Conservation (phyloP, 64 coral and sea anemone genomes). For the Dendrophyllia cribrosa region DNA sequence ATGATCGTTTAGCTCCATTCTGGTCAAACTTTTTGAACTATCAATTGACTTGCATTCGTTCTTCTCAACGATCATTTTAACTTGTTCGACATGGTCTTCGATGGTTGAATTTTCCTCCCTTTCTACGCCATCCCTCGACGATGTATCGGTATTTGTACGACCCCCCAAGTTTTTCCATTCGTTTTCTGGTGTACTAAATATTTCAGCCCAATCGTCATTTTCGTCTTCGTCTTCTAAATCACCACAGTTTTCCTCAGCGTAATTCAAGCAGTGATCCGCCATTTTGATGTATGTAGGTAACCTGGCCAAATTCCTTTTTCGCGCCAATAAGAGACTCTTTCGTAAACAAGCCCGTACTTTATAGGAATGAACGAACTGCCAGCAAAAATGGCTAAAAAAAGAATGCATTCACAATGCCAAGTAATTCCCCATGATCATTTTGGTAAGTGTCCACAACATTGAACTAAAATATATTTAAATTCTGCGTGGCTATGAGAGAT, state of each 20-base stretch:
- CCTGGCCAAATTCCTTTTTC: slow-evolving; percentile 21
- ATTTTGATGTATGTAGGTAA: slow-evolving; percentile 54
- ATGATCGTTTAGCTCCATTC: slow-evolving; percentile 95
- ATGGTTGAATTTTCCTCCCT: neutral
- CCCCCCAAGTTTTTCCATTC: neutral
- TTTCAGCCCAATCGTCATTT: slow-evolving; percentile 34
- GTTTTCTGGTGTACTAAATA: neutral
- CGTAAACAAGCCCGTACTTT: neutral
- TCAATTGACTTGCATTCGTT: neutral
- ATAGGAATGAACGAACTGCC: neutral
- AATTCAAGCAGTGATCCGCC: slow-evolving; percentile 26
- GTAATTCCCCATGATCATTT: slow-evolving; percentile 28
- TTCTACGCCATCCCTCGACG: neutral
- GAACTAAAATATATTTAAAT: neutral
- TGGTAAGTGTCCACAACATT: neutral
- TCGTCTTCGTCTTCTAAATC: slow-evolving; percentile 42
- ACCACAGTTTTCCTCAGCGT: neutral
- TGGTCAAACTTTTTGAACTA: slow-evolving; percentile 29
- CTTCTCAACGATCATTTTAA: neutral
- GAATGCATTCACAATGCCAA: neutral
- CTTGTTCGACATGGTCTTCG: neutral
- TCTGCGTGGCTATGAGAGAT: neutral
- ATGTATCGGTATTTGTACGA: neutral
- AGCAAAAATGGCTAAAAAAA: neutral
- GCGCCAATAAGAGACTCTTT: slow-evolving; percentile 2